phyloP scores from a whole-genome alignment of 2,113 vertebrate species.

The Nothoprocta pentlandii region DNA sequence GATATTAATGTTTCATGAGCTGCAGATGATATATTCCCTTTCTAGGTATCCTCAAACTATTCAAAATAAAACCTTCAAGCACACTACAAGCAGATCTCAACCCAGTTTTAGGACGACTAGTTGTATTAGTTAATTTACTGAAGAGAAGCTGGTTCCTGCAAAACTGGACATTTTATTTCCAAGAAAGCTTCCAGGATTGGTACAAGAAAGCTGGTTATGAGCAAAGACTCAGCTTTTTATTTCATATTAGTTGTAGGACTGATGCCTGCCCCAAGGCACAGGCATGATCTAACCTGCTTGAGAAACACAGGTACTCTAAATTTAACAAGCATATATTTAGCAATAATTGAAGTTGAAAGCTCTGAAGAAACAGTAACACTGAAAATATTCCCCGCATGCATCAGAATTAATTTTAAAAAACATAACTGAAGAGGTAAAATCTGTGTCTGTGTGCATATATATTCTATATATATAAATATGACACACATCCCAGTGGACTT shows the following conservation, averaged over 20 bases:
- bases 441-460: no score
- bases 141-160: neutral
- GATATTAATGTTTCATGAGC: neutral
- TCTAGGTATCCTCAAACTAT: neutral
- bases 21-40: neutral
- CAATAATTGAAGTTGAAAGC: neutral
- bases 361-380: neutral
- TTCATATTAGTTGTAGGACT: neutral
- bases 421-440: neutral
- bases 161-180: neutral
- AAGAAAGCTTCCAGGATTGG: neutral
- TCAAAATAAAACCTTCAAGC: neutral
- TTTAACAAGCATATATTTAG: neutral
- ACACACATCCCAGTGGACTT: no score
- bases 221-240: neutral
- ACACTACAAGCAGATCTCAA: neutral
- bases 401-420: neutral
- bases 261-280: neutral
- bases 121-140: neutral
- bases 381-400: neutral
- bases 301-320: neutral
- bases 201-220: neutral
- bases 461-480: no score
- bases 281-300: neutral
- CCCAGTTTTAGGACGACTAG: neutral